Percentiles rank a stretch among this genome's conserved stretches.
phyloP scores from a whole-genome alignment of 1,140 invertebrate genomes.

The Oedothorax gibbosus region DNA sequence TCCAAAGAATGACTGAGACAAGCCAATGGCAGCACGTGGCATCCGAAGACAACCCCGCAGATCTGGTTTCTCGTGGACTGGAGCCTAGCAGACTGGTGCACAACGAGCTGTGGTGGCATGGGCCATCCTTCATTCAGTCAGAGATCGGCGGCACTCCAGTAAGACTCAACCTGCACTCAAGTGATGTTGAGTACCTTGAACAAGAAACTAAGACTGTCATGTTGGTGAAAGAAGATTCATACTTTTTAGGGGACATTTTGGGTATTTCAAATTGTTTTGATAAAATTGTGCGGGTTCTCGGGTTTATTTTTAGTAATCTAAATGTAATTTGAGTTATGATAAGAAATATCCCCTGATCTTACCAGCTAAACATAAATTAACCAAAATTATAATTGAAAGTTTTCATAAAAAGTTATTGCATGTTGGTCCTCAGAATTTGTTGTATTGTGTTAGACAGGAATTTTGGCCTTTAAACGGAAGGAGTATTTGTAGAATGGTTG shows the following conservation, averaged over 20 bases:
- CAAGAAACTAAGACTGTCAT: neutral
- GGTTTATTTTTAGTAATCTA: neutral
- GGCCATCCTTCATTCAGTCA: neutral
- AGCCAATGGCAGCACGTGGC: constrained; percentile 8
- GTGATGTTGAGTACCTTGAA: neutral
- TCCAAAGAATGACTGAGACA: neutral
- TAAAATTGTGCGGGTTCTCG: neutral
- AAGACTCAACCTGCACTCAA: neutral
- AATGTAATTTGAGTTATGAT: too few relatives aligned
- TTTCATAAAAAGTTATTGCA: neutral
- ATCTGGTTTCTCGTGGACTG: constrained; percentile 3
- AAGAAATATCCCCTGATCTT: too few relatives aligned
- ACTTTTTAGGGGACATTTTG: neutral
- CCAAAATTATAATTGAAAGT: too few relatives aligned
- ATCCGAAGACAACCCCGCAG: constrained; percentile 27
- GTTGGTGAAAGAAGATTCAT: neutral
- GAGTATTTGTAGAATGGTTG: neutral
- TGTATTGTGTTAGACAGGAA: neutral
- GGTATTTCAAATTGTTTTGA: neutral
- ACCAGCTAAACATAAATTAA: too few relatives aligned
- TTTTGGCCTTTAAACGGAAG: neutral
- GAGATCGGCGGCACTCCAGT: too few relatives aligned
- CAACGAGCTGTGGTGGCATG: constrained; percentile 8
- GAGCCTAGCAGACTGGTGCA: neutral
- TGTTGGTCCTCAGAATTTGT: neutral